phyloP scores from a whole-genome alignment of 2,113 vertebrate species.

The Hepsetus odoe region DNA sequence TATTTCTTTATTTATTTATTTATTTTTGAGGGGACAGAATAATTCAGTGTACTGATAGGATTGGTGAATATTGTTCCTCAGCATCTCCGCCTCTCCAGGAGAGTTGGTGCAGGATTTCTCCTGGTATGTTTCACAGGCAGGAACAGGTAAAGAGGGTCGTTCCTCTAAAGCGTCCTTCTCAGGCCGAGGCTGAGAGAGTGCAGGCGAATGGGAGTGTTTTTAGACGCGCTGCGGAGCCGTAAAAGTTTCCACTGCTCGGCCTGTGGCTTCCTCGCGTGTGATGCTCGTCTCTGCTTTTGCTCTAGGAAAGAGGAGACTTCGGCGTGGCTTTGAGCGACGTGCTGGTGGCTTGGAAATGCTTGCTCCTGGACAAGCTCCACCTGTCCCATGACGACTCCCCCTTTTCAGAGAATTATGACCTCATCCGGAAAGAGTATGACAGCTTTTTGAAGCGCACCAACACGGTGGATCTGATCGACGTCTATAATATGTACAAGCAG shows the following conservation, averaged over 20 bases:
- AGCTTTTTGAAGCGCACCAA: constrained; percentile 84
- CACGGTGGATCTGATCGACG: constrained; percentile 88
- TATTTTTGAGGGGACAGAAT: no score
- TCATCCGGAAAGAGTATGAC: constrained; percentile 80
- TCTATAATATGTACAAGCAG: constrained; percentile 76
- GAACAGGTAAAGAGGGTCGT: no score
- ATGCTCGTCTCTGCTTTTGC: constrained; percentile 46
- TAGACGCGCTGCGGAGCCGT: not conserved
- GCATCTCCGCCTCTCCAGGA: no score
- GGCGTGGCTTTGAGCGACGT: constrained; percentile 85
- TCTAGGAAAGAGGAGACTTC: constrained; percentile 84
- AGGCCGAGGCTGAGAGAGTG: not conserved
- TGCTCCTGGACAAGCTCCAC: constrained; percentile 86
- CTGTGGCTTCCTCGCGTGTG: constrained; percentile 6
- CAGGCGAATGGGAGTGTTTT: not conserved
- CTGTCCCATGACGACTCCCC: constrained; percentile 69
- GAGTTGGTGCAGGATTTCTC: no score
- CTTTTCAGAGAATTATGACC: constrained; percentile 78
- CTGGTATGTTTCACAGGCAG: no score
- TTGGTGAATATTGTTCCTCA: no score
- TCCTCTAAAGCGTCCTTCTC: not conserved
- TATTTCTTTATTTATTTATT: no score
- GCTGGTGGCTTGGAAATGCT: constrained; percentile 87
- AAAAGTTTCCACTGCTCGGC: constrained; percentile 14
- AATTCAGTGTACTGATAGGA: no score